A percentile compares a stretch with the other conserved stretches of the same genome.
phyloP scores from a whole-genome alignment of 1,140 invertebrate genomes.

The Leptopilina boulardi region DNA sequence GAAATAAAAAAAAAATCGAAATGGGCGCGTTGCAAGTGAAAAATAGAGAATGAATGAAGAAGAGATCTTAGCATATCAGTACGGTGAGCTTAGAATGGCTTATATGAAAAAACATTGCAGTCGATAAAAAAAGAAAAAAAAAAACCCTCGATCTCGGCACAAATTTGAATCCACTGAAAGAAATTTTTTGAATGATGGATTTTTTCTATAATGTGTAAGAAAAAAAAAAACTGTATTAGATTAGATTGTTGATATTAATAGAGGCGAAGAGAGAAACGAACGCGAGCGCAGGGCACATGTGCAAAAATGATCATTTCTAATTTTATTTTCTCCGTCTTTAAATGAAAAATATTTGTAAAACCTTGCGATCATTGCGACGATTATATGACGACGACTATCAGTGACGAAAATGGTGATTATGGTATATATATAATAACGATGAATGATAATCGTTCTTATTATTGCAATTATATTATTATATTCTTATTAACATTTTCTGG shows the following conservation, averaged over 20 bases:
- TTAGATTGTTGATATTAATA: not conserved
- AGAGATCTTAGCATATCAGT: slow-evolving; percentile 74
- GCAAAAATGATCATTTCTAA: slow-evolving; percentile 7
- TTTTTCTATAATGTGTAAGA: not conserved
- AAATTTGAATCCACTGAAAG: slow-evolving; percentile 1
- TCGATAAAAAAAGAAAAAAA: not conserved
- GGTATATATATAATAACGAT: slow-evolving; percentile 47
- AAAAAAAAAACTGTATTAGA: not conserved
- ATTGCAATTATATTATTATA: slow-evolving; percentile 59
- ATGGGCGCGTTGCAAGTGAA: slow-evolving; percentile 20
- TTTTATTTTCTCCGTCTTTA: not conserved
- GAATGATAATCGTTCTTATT: slow-evolving; percentile 61
- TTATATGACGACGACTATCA: slow-evolving; percentile 17
- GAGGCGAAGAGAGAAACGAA: slow-evolving; percentile 21
- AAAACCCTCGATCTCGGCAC: not conserved
- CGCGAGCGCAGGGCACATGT: slow-evolving; percentile 31
- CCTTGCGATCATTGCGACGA: slow-evolving; percentile 6
- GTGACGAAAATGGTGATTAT: slow-evolving; percentile 45
- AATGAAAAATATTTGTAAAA: not conserved
- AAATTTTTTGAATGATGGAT: slow-evolving; percentile 3
- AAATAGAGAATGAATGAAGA: slow-evolving; percentile 56
- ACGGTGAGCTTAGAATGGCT: slow-evolving; percentile 69
- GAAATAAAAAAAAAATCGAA: slow-evolving; percentile 37
- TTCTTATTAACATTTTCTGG: slow-evolving; percentile 68
- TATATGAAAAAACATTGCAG: slow-evolving; percentile 54